Evolutionary conservation across 2,113 vertebrate genomes (phyloP).

Genomic region (Ptilonorhynchus violaceus): DNA sequence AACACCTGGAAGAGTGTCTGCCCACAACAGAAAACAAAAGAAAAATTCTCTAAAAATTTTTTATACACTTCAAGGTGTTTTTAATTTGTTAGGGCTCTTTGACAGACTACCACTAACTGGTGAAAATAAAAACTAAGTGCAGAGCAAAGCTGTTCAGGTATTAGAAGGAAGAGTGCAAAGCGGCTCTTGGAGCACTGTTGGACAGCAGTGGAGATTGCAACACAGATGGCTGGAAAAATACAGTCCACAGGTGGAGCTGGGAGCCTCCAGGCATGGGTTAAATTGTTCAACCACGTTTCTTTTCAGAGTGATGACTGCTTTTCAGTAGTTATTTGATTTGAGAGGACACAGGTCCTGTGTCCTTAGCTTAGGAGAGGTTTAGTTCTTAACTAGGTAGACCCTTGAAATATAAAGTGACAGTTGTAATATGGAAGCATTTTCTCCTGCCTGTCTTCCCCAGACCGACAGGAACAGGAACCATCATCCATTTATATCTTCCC

Average conservation of each 20-base stretch:
- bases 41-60: not conserved
- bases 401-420: not conserved
- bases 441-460: not conserved
- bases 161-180: not conserved
- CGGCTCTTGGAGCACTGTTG: not conserved
- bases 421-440: not conserved
- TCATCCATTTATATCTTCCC: not conserved
- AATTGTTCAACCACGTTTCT: not conserved
- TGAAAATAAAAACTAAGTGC: not conserved
- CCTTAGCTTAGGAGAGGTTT: not conserved
- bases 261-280: not conserved
- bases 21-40: not conserved
- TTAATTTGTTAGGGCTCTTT: not conserved
- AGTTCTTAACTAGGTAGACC: not conserved
- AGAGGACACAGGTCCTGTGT: not conserved
- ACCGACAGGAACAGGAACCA: not conserved
- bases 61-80: not conserved
- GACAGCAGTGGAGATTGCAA: not conserved
- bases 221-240: not conserved
- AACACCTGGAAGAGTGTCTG: not conserved
- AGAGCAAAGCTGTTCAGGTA: not conserved
- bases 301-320: not conserved
- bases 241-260: accelerated
- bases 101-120: not conserved
- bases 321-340: not conserved